phyloP scores from a whole-genome alignment of 1,140 invertebrate genomes.

The Bombus waltoni region DNA sequence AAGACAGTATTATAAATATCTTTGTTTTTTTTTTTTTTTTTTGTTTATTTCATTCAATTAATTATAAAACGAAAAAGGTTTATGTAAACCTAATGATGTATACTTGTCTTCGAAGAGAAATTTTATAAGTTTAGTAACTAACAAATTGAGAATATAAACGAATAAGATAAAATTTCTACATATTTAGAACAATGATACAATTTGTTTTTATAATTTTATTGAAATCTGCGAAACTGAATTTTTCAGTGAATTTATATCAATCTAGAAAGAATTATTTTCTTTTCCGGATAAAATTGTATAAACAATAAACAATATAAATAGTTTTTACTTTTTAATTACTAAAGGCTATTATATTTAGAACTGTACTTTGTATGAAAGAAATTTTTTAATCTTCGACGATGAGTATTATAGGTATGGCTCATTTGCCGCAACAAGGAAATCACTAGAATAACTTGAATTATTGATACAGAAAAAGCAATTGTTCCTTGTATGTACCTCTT shows the following conservation, averaged over 20 bases:
- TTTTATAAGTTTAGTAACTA: not conserved
- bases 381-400: not conserved
- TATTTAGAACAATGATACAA: not conserved
- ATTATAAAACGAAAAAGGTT: not conserved
- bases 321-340: not conserved
- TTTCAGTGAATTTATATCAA: not conserved
- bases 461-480: no score
- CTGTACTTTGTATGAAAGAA: not conserved
- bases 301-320: not conserved
- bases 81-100: no score
- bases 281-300: not conserved
- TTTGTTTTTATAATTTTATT: not conserved
- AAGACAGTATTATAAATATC: not conserved
- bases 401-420: not conserved
- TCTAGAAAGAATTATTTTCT: not conserved
- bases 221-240: not conserved
- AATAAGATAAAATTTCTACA: not conserved
- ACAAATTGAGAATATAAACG: not conserved
- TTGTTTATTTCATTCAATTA: not conserved
- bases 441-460: no score
- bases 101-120: not conserved
- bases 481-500: no score
- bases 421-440: no score
- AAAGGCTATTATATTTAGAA: not conserved
- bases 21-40: not conserved